Percentiles rank a stretch among this genome's conserved stretches.
Evolutionary conservation across 2,888 invertebrate species (phyloP).

Genomic region (Drosophila subsilvestris): DNA sequence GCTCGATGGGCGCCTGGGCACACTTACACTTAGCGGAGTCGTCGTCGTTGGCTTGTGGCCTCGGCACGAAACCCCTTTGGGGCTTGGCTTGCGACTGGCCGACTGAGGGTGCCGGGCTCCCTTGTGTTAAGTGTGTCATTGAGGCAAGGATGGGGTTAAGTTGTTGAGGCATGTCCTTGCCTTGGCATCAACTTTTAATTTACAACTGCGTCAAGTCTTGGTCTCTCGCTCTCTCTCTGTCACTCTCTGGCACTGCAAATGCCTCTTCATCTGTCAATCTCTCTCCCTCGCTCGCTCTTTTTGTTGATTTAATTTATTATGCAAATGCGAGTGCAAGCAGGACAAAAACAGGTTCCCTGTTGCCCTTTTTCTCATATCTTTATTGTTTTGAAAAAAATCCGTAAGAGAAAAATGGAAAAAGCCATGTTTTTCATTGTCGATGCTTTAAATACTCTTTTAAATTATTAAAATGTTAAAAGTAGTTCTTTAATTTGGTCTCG

Average conservation of each 20-base stretch:
- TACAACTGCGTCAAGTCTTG: slow-evolving; percentile 56
- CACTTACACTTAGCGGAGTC: slow-evolving; percentile 58
- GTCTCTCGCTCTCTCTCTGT: neutral
- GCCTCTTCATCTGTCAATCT: neutral
- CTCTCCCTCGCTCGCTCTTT: slow-evolving; percentile 18
- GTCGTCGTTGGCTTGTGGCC: slow-evolving; percentile 34
- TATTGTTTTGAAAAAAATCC: slow-evolving; percentile 47
- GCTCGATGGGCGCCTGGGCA: slow-evolving; percentile 26
- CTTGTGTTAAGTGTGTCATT: slow-evolving; percentile 24
- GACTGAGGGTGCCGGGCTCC: slow-evolving; percentile 5
- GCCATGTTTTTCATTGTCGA: neutral
- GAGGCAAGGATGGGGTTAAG: slow-evolving; percentile 47
- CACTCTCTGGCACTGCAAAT: slow-evolving; percentile 7
- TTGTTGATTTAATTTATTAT: slow-evolving; percentile 75
- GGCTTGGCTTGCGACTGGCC: neutral
- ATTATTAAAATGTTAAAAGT: too few relatives aligned
- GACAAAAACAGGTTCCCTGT: slow-evolving; percentile 18
- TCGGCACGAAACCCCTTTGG: slow-evolving; percentile 25
- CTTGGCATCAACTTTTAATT: slow-evolving; percentile 71
- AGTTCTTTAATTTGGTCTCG: too few relatives aligned
- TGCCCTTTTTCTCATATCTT: slow-evolving; percentile 37
- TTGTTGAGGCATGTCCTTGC: slow-evolving; percentile 59
- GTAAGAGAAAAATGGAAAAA: neutral
- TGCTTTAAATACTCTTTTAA: neutral
- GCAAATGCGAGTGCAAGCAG: slow-evolving; percentile 50